Evolutionary conservation across 2,113 vertebrate genomes (phyloP).

Genomic region (Andinoacara biseriatus): DNA sequence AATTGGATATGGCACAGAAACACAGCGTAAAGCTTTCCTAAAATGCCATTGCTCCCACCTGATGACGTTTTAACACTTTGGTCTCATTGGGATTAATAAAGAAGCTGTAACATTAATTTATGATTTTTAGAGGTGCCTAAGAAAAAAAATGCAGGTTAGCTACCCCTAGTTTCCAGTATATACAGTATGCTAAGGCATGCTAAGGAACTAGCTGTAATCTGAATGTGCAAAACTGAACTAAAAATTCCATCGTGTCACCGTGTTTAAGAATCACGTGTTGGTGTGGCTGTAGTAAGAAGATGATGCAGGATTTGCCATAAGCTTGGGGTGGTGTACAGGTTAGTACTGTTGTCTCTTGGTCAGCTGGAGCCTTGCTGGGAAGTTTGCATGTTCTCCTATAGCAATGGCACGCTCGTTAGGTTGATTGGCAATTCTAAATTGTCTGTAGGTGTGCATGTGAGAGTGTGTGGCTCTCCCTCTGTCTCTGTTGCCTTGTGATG

Average conservation of each 20-base stretch:
- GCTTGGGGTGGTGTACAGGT: background rate
- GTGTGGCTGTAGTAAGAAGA: background rate
- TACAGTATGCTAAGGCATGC: background rate
- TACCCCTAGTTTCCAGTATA: background rate
- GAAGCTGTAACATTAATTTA: background rate
- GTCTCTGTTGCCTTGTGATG: background rate
- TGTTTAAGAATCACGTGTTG: background rate
- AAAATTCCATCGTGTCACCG: background rate
- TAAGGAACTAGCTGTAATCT: background rate
- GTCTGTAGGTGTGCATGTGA: background rate
- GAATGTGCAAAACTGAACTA: background rate
- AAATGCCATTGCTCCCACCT: background rate
- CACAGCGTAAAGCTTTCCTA: background rate
- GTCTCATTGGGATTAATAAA: too few species aligned
- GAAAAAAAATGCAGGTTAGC: background rate
- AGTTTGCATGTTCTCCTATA: background rate
- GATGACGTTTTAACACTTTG: too few species aligned
- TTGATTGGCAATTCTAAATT: background rate
- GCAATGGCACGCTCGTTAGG: accelerated
- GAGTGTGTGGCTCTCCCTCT: background rate
- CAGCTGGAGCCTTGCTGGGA: background rate
- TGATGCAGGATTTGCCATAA: background rate
- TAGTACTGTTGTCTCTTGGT: background rate
- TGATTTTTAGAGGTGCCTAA: background rate
- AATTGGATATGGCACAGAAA: background rate